Percentiles rank a stretch among this genome's conserved stretches.
Evolutionary conservation across 2,797 vertebrate genomes (phyloP).

Genomic region (Numenius phaeopus): DNA sequence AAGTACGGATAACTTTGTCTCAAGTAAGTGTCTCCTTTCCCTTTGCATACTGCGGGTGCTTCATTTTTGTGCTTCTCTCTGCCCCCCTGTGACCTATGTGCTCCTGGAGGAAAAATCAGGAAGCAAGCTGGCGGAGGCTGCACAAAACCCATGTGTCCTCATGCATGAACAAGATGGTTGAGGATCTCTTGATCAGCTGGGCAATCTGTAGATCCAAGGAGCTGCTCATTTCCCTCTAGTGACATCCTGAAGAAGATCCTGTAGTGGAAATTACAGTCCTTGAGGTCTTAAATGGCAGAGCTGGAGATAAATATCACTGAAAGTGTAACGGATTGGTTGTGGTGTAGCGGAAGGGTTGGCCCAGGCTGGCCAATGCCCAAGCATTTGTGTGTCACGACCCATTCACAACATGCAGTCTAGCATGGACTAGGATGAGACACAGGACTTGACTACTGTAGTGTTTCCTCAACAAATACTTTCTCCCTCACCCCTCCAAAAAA

Average conservation of each 20-base stretch:
- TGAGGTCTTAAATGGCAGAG: not conserved
- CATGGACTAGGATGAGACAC: not conserved
- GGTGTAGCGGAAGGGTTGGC: not conserved
- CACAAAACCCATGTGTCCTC: not conserved
- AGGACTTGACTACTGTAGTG: not conserved
- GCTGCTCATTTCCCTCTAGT: not conserved
- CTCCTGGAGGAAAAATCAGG: not conserved
- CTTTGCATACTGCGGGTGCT: not conserved
- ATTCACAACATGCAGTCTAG: not conserved
- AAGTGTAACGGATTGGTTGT: not conserved
- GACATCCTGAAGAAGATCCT: not conserved
- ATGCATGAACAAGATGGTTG: not conserved
- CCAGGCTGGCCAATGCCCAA: not conserved
- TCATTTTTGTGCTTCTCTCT: not conserved
- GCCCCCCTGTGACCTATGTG: not conserved
- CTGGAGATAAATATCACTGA: not conserved
- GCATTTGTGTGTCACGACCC: not conserved
- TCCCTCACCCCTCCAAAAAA: not conserved
- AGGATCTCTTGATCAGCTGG: not conserved
- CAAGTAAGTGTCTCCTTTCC: conserved; percentile 80
- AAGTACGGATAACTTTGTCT: conserved; percentile 83
- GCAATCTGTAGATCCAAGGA: not conserved
- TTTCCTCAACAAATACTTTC: not conserved
- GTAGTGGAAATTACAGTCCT: not conserved
- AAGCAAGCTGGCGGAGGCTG: not conserved